Evolutionary conservation across 2,797 vertebrate genomes (phyloP).

Genomic region (Acanthurus tractus): DNA sequence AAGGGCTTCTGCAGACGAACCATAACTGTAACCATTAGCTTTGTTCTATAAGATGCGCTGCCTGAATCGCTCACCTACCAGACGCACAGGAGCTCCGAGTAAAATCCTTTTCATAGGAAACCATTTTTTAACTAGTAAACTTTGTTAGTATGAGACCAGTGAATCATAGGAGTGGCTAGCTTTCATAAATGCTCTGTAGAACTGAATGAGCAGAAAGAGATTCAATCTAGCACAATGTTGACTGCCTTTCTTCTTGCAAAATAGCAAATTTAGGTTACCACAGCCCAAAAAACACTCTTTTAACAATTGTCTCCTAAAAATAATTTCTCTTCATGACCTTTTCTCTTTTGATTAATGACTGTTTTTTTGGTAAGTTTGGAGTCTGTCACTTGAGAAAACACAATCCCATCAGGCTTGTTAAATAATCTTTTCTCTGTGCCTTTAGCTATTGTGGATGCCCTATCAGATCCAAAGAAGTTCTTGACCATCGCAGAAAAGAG

Average conservation of each 20-base stretch:
- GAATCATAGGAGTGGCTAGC: neutral
- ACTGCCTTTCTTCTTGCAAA: neutral
- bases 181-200: neutral
- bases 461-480: slow-evolving; percentile 99
- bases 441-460: slow-evolving; percentile 95
- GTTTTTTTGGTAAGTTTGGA: neutral
- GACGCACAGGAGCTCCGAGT: slow-evolving; percentile 6
- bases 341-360: neutral
- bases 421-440: slow-evolving; percentile 6
- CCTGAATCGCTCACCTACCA: slow-evolving; percentile 26
- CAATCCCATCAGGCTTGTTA: neutral
- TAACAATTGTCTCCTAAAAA: neutral
- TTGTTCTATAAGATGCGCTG: slow-evolving; percentile 39
- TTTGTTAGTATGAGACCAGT: neutral
- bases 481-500: slow-evolving; percentile 98
- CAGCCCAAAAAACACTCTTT: neutral
- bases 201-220: neutral
- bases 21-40: slow-evolving; percentile 65
- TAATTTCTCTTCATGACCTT: neutral
- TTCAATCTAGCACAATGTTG: neutral
- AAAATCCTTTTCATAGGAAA: slow-evolving; percentile 6
- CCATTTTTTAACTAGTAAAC: neutral
- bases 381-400: neutral
- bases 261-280: neutral
- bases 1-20: slow-evolving; percentile 55